These are phyloP conservation scores for Gymnocheta viridis DNA, from an alignment of 2,888 invertebrate genomes.

Conservation along the genomic window DNA sequence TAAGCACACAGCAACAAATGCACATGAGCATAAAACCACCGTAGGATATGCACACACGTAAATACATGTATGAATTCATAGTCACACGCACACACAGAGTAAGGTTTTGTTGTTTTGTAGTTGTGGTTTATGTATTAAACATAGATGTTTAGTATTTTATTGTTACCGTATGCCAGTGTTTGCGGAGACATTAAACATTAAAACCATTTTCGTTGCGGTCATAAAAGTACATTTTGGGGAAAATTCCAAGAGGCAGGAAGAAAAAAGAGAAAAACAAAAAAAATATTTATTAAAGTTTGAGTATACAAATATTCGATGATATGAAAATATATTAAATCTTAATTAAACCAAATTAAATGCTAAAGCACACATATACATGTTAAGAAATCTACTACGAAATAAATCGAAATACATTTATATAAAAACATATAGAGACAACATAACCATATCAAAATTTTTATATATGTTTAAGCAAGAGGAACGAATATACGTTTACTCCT, in stretches of 20 bases:
- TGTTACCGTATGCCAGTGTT: conserved; percentile 47
- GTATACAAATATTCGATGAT: conserved; percentile 8
- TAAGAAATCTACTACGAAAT: too few species aligned
- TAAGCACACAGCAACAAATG: conserved; percentile 30
- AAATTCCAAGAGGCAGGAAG: not conserved
- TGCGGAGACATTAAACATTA: conserved; percentile 56
- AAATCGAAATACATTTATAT: too few species aligned
- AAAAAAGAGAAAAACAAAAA: conserved; percentile 25
- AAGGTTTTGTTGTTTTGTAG: conserved; percentile 57
- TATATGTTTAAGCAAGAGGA: too few species aligned
- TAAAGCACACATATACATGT: too few species aligned
- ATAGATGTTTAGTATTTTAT: conserved; percentile 38
- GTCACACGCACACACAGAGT: not conserved
- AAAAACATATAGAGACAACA: too few species aligned
- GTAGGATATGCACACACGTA: not conserved
- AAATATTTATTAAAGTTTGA: conserved; percentile 37
- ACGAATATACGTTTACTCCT: too few species aligned
- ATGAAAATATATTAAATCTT: conserved; percentile 35
- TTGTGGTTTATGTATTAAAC: conserved; percentile 41
- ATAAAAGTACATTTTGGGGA: not conserved
- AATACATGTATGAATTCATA: not conserved
- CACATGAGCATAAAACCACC: not conserved
- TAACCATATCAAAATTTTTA: too few species aligned
- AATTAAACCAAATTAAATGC: not conserved
- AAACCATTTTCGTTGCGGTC: conserved; percentile 59